phyloP scores from a whole-genome alignment of 2,888 invertebrate species.

The Camponotus fellah region DNA sequence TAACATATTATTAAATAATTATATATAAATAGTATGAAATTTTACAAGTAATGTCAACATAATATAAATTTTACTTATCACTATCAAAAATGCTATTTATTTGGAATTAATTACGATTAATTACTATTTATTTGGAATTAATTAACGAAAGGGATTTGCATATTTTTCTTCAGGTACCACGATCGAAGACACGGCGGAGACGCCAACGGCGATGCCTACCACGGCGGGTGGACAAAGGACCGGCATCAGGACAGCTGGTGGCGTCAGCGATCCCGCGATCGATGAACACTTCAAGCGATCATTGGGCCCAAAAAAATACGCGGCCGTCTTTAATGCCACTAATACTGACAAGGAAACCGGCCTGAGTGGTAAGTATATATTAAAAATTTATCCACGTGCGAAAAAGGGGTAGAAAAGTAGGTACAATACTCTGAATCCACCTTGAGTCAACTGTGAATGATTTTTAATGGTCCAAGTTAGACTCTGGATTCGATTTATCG shows the following conservation, averaged over 20 bases:
- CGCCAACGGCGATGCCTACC: constrained; percentile 82
- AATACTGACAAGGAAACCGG: constrained; percentile 83
- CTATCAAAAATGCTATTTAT: background rate
- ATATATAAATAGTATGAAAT: background rate
- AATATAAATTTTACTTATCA: background rate
- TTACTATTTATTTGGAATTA: background rate
- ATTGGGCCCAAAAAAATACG: constrained; percentile 90
- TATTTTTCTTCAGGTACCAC: constrained; percentile 78
- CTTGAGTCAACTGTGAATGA: constrained; percentile 11
- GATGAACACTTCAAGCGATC: constrained; percentile 98
- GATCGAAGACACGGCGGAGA: constrained; percentile 82
- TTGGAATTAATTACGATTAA: background rate
- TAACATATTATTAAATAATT: background rate
- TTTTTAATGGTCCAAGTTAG: background rate
- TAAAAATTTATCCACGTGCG: background rate
- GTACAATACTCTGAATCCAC: background rate
- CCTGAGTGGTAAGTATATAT: constrained; percentile 80
- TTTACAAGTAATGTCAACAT: background rate
- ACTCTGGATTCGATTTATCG: background rate
- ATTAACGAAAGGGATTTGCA: background rate
- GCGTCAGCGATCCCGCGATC: constrained; percentile 93
- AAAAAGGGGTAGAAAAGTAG: background rate
- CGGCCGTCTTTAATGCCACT: constrained; percentile 83
- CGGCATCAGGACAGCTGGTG: constrained; percentile 80
- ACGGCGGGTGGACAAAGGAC: constrained; percentile 82